These are phyloP conservation scores for Lymantria dispar DNA, from an alignment of 2,888 invertebrate species.

Conservation along the genomic window DNA sequence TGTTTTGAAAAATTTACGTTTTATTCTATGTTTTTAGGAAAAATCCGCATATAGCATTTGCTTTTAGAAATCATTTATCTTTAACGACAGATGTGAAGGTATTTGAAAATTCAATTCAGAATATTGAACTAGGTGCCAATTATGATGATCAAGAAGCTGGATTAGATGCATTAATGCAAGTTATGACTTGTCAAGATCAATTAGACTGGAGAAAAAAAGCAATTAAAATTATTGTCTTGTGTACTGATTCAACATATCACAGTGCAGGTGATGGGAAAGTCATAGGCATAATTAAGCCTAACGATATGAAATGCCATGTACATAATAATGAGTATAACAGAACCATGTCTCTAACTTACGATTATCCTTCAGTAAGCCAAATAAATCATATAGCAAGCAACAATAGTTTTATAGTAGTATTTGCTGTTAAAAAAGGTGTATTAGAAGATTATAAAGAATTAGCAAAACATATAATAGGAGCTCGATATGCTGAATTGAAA, in stretches of 20 bases:
- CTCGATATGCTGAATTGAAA: constrained; percentile 79
- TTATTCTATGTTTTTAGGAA: not conserved
- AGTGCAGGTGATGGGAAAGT: constrained; percentile 91
- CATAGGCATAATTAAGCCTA: constrained; percentile 85
- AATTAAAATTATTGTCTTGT: constrained; percentile 88
- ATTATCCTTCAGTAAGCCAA: constrained; percentile 91
- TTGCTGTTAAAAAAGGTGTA: constrained; percentile 83
- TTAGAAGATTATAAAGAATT: constrained; percentile 75
- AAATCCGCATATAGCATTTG: constrained; percentile 24
- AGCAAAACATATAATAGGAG: constrained; percentile 84
- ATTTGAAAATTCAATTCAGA: constrained; percentile 42
- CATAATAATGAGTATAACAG: constrained; percentile 71
- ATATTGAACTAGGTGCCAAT: constrained; percentile 60
- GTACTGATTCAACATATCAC: constrained; percentile 91
- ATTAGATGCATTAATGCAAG: constrained; percentile 94
- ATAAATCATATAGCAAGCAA: constrained; percentile 84
- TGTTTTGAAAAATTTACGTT: too few species aligned
- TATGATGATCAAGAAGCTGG: constrained; percentile 91
- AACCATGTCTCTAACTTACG: constrained; percentile 74
- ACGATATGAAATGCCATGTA: constrained; percentile 87
- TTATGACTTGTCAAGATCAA: constrained; percentile 85
- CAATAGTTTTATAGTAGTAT: constrained; percentile 89
- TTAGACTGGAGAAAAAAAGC: constrained; percentile 90
- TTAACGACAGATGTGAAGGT: constrained; percentile 78
- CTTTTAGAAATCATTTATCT: constrained; percentile 87